Evolutionary conservation across 2,797 vertebrate genomes (phyloP), one percentile per base, ranked within the genome.

Genomic region (Ambastaia sidthimunki): DNA sequence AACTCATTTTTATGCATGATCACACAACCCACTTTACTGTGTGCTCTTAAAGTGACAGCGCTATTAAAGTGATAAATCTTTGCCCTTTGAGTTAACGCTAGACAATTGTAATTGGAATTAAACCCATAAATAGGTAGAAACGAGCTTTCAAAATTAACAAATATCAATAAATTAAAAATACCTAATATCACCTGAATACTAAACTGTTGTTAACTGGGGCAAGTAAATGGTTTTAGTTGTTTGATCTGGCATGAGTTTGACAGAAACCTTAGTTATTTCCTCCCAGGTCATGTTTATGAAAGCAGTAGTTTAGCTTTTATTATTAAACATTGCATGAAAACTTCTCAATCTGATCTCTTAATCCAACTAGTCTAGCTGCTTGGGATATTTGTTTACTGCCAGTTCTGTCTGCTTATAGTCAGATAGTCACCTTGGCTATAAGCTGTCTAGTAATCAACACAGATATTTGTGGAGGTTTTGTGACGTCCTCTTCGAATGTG

Each of bases 401-500:
- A 6, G 68, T 80, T n/a, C 28, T 23, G 55, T 63, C 6, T 76
- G 16, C 44, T 70, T 16, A 15, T 7, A 15, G 78, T 60, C 7
- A 55, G 41, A 62, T 25, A 13, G 31, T 67, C 65, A 41, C n/a
- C 34, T 68, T 48, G 41, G 19, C 19, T 16, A 0, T 44, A n/a
- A 65, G 12, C 41, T 37, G 19, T 48, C 34, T 4, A 0, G 41
- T 31, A 55, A 62, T 67, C 31, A 71, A 3, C 9, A 16, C 9
- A 19, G 19, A 18, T 69, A 52, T 73, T 70, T 70, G 54, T 57
- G 25, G 47, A 77, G 31, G 57, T 59, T 75, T 75, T 47, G 16
- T 60, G 28, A 79, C 76, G 59, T 25, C 34, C 19, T 28, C 12
- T 44, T 9, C 21, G 21, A 50, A 31, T 60, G 15, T 90, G 89